These are phyloP conservation scores for Oxystoma pomonae DNA, from an alignment of 2,888 invertebrate genomes.

Conservation along the genomic window DNA sequence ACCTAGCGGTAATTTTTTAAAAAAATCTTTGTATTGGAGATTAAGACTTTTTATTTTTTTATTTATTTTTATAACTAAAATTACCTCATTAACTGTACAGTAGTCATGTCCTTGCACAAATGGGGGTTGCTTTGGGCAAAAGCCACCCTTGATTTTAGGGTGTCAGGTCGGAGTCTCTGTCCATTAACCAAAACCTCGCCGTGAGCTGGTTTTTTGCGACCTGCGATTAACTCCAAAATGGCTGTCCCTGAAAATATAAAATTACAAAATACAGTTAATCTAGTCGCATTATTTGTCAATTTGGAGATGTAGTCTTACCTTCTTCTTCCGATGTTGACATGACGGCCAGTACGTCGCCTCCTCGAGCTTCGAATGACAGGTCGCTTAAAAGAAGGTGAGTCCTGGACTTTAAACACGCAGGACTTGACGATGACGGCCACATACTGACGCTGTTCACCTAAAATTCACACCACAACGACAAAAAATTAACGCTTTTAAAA, in stretches of 20 bases:
- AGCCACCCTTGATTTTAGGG: constrained; percentile 68
- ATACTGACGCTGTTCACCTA: constrained; percentile 36
- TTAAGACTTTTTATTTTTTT: no score
- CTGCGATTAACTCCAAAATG: constrained; percentile 81
- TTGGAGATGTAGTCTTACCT: constrained; percentile 51
- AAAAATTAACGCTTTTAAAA: no score
- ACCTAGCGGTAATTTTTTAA: no score
- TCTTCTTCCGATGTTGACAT: constrained; percentile 86
- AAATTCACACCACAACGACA: no score
- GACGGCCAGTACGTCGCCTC: constrained; percentile 86
- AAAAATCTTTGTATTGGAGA: not conserved
- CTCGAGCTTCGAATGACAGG: constrained; percentile 82
- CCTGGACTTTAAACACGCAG: constrained; percentile 33
- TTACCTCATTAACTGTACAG: constrained; percentile 75
- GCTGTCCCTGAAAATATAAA: constrained; percentile 61
- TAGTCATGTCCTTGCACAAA: constrained; percentile 82
- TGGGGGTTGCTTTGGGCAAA: constrained; percentile 72
- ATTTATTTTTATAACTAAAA: not conserved
- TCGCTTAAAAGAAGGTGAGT: constrained; percentile 53
- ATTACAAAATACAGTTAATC: not conserved
- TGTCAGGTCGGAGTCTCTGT: constrained; percentile 47
- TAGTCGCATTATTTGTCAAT: not conserved
- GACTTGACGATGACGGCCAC: constrained; percentile 30
- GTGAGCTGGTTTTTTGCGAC: constrained; percentile 55
- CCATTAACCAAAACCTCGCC: constrained; percentile 61